These are phyloP conservation scores for Apodemus sylvaticus DNA, from an alignment of 2,113 vertebrate genomes.

Conservation along the genomic window DNA sequence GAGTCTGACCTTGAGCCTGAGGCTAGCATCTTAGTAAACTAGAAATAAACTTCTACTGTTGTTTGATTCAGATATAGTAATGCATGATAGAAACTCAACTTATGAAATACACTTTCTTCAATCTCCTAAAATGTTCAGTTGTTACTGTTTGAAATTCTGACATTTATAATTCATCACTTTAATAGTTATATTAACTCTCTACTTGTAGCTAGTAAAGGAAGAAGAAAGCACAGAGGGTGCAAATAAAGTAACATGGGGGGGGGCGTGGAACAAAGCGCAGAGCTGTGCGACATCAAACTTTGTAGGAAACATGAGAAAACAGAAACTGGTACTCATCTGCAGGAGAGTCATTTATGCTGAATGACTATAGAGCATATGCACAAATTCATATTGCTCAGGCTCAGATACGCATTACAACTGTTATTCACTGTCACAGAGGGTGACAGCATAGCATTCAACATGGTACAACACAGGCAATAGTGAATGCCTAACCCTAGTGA, in stretches of 20 bases:
- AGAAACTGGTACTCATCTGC: neutral
- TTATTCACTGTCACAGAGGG: neutral
- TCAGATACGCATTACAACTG: neutral
- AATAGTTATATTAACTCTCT: neutral
- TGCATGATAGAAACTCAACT: neutral
- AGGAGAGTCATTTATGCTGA: neutral
- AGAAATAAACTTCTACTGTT: neutral
- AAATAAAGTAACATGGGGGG: neutral
- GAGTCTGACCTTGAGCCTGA: neutral
- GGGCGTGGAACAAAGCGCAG: neutral
- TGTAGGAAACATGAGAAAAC: neutral
- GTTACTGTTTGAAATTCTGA: conserved; percentile 11
- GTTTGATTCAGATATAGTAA: neutral
- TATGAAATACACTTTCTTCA: neutral
- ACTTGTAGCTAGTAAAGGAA: neutral
- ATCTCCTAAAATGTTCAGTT: neutral
- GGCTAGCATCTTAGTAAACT: neutral
- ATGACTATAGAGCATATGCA: neutral
- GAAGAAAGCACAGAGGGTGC: neutral
- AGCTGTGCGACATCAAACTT: neutral
- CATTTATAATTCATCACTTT: neutral
- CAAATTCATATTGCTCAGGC: neutral
- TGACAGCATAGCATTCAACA: neutral
- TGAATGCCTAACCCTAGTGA: neutral
- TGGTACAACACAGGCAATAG: neutral